These are phyloP conservation scores for Lichenostomus cassidix DNA, from an alignment of 2,113 vertebrate species.

Conservation along the genomic window DNA sequence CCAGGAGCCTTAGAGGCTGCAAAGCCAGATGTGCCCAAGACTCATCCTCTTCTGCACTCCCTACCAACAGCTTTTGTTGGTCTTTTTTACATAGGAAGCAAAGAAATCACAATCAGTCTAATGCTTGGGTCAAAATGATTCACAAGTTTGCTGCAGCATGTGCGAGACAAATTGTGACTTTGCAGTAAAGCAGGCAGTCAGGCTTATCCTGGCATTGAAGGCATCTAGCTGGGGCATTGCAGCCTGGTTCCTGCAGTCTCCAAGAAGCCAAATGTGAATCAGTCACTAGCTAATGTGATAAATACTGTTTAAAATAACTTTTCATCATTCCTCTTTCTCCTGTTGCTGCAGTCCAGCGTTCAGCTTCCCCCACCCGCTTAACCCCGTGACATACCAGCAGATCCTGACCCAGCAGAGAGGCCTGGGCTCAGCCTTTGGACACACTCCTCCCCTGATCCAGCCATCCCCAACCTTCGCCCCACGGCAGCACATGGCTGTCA, in stretches of 20 bases:
- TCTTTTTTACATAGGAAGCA: background rate
- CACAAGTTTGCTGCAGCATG: background rate
- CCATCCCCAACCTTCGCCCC: slow-evolving; percentile 82
- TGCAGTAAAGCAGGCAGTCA: background rate
- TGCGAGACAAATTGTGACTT: accelerated
- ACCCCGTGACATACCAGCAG: slow-evolving; percentile 94
- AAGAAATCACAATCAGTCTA: background rate
- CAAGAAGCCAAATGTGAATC: background rate
- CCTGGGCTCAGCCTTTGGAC: slow-evolving; percentile 89
- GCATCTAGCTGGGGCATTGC: background rate
- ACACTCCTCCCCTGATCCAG: slow-evolving; percentile 90
- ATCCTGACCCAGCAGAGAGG: slow-evolving; percentile 91
- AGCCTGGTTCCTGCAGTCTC: background rate
- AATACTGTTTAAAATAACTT: background rate
- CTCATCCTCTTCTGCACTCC: background rate
- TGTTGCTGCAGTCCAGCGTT: slow-evolving; percentile 85
- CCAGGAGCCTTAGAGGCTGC: background rate
- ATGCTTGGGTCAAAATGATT: background rate
- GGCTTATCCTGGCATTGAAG: background rate
- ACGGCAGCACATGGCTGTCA: slow-evolving; percentile 84
- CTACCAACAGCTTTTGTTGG: background rate
- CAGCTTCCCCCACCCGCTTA: slow-evolving; percentile 93
- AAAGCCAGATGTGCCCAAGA: background rate
- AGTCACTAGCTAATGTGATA: background rate
- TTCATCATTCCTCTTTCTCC: background rate